Percentiles rank a stretch among this genome's conserved stretches.
Conservation (phyloP, 1,140 invertebrate species). For the Gonioctena quinquepunctata region DNA sequence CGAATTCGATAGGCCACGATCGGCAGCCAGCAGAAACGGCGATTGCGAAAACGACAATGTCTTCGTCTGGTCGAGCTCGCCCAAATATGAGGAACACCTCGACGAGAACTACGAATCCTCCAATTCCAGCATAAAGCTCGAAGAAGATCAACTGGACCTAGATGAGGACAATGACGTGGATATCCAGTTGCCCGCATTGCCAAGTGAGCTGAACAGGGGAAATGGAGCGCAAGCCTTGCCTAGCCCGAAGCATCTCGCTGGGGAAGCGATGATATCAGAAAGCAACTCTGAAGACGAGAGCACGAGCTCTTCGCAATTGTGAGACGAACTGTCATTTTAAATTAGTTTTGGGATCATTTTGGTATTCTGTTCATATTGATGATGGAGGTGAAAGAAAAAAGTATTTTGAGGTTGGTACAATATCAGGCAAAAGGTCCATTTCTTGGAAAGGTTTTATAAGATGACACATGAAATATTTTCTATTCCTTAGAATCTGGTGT, state of each 20-base stretch:
- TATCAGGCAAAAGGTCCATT: too few relatives aligned
- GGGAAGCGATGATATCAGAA: conserved; percentile 62
- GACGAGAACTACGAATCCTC: conserved; percentile 17
- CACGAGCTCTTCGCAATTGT: conserved; percentile 54
- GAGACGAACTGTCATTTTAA: conserved; percentile 27
- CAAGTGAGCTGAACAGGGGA: conserved; percentile 49
- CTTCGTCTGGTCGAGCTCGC: conserved; percentile 33
- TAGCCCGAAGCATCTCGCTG: conserved; percentile 64
- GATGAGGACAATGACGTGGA: conserved; percentile 43
- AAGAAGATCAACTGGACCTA: conserved; percentile 43
- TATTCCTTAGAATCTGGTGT: too few relatives aligned
- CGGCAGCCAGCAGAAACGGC: conserved; percentile 35
- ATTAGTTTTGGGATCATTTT: too few relatives aligned
- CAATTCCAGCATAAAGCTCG: conserved; percentile 25
- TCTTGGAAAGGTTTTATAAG: too few relatives aligned
- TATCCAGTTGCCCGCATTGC: conserved; percentile 46
- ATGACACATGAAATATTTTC: too few relatives aligned
- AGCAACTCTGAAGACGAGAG: conserved; percentile 63
- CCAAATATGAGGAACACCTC: conserved; percentile 4
- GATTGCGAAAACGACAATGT: conserved; percentile 37
- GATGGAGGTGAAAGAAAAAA: too few relatives aligned
- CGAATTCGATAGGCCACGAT: conserved; percentile 35
- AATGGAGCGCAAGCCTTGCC: conserved; percentile 40
- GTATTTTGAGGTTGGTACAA: too few relatives aligned
- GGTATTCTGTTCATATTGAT: too few relatives aligned